A percentile compares a stretch with the other conserved stretches of the same genome.
Evolutionary conservation across 2,888 invertebrate species (phyloP).

Genomic region (Dendrolimus pini): DNA sequence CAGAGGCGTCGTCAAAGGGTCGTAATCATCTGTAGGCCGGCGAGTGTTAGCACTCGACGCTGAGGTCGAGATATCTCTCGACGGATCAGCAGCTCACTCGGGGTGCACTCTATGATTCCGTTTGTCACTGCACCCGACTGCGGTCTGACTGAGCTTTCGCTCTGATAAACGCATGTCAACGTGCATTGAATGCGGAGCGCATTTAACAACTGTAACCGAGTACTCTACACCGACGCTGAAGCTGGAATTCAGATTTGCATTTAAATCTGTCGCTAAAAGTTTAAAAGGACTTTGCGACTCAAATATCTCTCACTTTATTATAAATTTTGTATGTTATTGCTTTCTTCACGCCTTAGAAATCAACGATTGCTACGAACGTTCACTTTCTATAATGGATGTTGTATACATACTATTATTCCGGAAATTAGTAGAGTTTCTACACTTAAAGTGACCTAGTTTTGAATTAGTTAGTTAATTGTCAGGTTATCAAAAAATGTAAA

Average conservation of each 20-base stretch:
- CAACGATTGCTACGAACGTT: too few species aligned
- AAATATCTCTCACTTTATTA: too few species aligned
- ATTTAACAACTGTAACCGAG: conserved; percentile 46
- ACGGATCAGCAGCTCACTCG: conserved; percentile 71
- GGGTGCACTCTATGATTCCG: conserved; percentile 73
- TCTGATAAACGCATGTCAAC: conserved; percentile 71
- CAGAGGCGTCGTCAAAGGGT: conserved; percentile 61
- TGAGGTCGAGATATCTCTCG: conserved; percentile 69
- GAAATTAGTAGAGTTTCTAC: too few species aligned
- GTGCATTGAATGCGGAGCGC: conserved; percentile 57
- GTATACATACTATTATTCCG: too few species aligned
- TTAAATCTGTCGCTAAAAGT: conserved; percentile 3
- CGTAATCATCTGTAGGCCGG: conserved; percentile 67
- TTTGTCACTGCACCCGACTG: conserved; percentile 66
- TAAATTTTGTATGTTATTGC: too few species aligned
- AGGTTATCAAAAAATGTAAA: too few species aligned
- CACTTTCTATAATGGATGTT: too few species aligned
- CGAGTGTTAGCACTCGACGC: conserved; percentile 67
- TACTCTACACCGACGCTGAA: conserved; percentile 15
- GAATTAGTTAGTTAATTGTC: too few species aligned
- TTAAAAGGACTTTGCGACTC: neutral
- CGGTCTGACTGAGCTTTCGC: conserved; percentile 58
- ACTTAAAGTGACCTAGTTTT: too few species aligned
- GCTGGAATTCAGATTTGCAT: conserved; percentile 19
- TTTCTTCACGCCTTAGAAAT: too few species aligned